phyloP scores from a whole-genome alignment of 2,888 invertebrate species.

The Xestia xanthographa region DNA sequence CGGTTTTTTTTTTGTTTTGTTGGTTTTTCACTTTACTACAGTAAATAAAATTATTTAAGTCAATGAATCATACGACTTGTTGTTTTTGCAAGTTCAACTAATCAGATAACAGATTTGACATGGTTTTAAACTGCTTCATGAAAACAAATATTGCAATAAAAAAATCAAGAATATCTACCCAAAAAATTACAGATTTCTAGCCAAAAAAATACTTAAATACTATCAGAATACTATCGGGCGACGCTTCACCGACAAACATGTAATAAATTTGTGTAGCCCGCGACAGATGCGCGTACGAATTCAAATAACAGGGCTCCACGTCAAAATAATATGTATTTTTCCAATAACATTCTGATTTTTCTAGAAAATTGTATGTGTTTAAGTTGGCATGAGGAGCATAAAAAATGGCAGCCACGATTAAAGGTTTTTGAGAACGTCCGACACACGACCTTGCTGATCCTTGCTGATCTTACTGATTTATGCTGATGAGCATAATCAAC shows the following conservation, averaged over 20 bases:
- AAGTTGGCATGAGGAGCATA: neutral
- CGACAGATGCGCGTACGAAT: constrained; percentile 53
- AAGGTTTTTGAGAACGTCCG: neutral
- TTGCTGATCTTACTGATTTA: too few relatives aligned
- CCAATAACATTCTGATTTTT: constrained; percentile 41
- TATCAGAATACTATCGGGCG: constrained; percentile 18
- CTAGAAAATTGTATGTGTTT: constrained; percentile 1
- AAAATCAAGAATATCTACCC: neutral
- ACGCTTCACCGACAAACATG: constrained; percentile 40
- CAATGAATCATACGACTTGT: neutral
- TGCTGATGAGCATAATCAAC: neutral
- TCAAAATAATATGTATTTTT: constrained; percentile 54
- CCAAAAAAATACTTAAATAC: constrained; percentile 14
- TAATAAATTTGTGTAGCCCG: constrained; percentile 45
- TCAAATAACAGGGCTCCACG: constrained; percentile 43
- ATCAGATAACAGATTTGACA: neutral
- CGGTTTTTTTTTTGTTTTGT: too few relatives aligned
- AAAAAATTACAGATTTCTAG: too few relatives aligned
- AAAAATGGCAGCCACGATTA: neutral
- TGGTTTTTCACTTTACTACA: too few relatives aligned
- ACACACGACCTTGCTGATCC: neutral
- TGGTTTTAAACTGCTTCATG: too few relatives aligned
- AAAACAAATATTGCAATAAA: too few relatives aligned
- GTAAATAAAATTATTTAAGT: too few relatives aligned
- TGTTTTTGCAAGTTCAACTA: neutral